Evolutionary conservation across 2,113 vertebrate species (phyloP).

Genomic region (Carettochelys insculpta): DNA sequence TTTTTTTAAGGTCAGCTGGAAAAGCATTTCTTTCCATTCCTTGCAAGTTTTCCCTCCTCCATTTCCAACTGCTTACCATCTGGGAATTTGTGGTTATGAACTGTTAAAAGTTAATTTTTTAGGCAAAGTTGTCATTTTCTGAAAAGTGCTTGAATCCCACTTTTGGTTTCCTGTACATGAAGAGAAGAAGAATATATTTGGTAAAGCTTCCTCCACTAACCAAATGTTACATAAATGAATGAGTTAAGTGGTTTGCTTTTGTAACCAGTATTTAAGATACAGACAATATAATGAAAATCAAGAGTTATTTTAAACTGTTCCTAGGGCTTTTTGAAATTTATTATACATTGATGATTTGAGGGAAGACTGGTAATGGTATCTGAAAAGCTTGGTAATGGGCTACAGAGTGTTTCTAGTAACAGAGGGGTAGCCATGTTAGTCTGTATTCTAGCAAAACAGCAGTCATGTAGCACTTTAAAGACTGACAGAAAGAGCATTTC

Average conservation of each 20-base stretch:
- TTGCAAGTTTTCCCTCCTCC: conserved; percentile 6
- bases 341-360: conserved; percentile 6
- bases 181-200: background rate
- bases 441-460: no score
- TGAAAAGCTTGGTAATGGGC: background rate
- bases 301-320: background rate
- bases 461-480: no score
- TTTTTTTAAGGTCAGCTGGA: conserved; percentile 15
- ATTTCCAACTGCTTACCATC: conserved; percentile 4
- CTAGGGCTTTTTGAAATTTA: background rate
- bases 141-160: conserved; percentile 33
- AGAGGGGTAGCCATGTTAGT: no score
- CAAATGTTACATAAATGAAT: background rate
- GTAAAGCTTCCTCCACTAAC: background rate
- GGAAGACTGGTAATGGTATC: background rate
- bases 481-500: no score
- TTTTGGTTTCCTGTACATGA: background rate
- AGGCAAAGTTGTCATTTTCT: conserved; percentile 39
- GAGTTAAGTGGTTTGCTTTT: conserved; percentile 2
- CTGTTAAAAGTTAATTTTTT: conserved; percentile 59
- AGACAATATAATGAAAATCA: conserved; percentile 16
- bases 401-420: no score
- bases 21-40: conserved; percentile 42
- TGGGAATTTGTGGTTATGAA: conserved; percentile 53
- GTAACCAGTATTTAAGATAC: background rate